phyloP scores from a whole-genome alignment of 92 coral and sea anemone species.

The Montipora capitata region DNA sequence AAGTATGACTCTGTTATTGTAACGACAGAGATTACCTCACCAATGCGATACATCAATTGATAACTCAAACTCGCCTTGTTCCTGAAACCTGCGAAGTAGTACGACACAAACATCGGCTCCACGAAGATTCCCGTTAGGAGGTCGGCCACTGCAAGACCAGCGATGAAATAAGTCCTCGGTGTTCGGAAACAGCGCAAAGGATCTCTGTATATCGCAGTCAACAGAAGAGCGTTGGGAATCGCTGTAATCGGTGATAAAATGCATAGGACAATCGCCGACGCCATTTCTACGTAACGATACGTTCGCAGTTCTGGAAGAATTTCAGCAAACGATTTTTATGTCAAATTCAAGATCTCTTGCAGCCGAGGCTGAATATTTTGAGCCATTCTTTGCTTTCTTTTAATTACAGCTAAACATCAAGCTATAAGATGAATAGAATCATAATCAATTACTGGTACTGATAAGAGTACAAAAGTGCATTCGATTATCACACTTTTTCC shows the following conservation, averaged over 20 bases:
- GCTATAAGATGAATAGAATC: too few species aligned
- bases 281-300: conserved; percentile 72
- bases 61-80: conserved; percentile 34
- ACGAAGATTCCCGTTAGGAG: conserved; percentile 80
- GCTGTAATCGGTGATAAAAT: conserved; percentile 85
- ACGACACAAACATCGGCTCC: conserved; percentile 78
- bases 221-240: conserved; percentile 76
- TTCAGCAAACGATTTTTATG: background rate
- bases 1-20: conserved; percentile 84
- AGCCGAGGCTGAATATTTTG: too few species aligned
- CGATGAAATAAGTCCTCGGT: conserved; percentile 82
- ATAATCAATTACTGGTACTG: too few species aligned
- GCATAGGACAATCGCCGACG: conserved; percentile 73
- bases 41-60: conserved; percentile 48
- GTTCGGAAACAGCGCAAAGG: conserved; percentile 87
- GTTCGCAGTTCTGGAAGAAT: conserved; percentile 31
- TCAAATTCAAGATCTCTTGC: background rate
- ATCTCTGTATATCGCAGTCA: conserved; percentile 78
- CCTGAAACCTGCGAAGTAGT: conserved; percentile 62
- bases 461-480: too few species aligned
- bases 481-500: too few species aligned
- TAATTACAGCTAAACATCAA: too few species aligned
- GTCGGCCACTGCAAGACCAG: conserved; percentile 85
- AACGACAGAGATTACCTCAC: conserved; percentile 81
- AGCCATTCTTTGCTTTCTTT: too few species aligned